These are phyloP conservation scores for Acronicta aceris DNA, from an alignment of 2,888 invertebrate genomes.

Conservation along the genomic window DNA sequence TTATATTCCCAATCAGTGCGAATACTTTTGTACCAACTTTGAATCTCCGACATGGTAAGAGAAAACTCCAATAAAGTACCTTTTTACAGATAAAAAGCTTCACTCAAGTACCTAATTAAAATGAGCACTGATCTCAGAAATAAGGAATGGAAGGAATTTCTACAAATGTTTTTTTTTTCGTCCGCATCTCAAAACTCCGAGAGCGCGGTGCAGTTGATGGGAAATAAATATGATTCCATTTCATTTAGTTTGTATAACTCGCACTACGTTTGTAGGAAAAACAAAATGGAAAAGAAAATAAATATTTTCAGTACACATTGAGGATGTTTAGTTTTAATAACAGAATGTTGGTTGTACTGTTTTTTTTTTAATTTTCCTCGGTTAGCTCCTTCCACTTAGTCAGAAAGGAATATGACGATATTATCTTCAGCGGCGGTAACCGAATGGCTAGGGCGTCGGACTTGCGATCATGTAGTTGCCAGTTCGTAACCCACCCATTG, in stretches of 20 bases:
- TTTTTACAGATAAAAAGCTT: background rate
- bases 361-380: no score
- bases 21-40: no score
- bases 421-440: no score
- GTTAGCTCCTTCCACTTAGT: no score
- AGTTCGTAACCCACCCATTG: no score
- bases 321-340: conserved; percentile 14
- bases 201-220: conserved; percentile 35
- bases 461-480: no score
- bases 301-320: conserved; percentile 3
- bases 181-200: conserved; percentile 18
- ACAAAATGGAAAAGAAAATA: conserved; percentile 10
- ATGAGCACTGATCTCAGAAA: conserved; percentile 13
- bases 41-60: no score
- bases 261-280: conserved; percentile 16
- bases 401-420: no score
- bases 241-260: conserved; percentile 38
- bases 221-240: conserved; percentile 55
- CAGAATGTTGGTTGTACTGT: background rate
- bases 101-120: conserved; percentile 29
- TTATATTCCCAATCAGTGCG: no score
- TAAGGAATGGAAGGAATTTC: conserved; percentile 33
- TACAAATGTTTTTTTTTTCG: conserved; percentile 32
- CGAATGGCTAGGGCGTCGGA: no score
- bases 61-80: background rate